Percentiles rank a stretch among this genome's conserved stretches.
Conservation (phyloP, 2,797 vertebrate species). For the Percopsis omiscomaycus region DNA sequence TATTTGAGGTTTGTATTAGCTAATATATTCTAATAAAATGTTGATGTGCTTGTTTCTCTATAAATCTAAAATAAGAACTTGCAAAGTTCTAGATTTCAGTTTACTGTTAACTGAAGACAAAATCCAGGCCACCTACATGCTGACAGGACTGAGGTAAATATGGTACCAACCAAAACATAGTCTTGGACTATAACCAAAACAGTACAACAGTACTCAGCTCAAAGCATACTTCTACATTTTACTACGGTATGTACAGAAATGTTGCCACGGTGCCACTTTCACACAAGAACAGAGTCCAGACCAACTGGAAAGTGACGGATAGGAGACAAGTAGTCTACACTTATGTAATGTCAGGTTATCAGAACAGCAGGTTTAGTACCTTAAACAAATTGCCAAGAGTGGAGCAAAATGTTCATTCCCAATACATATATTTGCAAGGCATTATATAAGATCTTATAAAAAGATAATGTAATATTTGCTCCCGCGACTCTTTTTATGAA, state of each 20-base stretch:
- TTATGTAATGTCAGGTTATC: constrained; percentile 15
- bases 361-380: constrained; percentile 30
- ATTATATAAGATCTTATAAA: neutral
- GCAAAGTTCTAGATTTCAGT: constrained; percentile 29
- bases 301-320: constrained; percentile 28
- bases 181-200: constrained; percentile 36
- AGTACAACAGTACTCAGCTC: constrained; percentile 22
- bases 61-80: neutral
- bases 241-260: constrained; percentile 20
- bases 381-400: constrained; percentile 25
- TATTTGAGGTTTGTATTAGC: no score
- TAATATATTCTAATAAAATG: no score
- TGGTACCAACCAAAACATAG: constrained; percentile 50
- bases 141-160: constrained; percentile 51
- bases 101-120: constrained; percentile 44
- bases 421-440: constrained; percentile 34
- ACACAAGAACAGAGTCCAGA: constrained; percentile 41
- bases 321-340: constrained; percentile 12
- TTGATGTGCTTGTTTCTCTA: no score
- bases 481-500: neutral
- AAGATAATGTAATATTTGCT: constrained; percentile 13
- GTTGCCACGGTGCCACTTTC: constrained; percentile 29
- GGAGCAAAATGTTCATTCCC: constrained; percentile 34
- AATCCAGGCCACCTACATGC: constrained; percentile 55
- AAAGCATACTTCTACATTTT: constrained; percentile 30